Conservation (phyloP, 1,140 invertebrate genomes). For the Nomia melanderi region DNA sequence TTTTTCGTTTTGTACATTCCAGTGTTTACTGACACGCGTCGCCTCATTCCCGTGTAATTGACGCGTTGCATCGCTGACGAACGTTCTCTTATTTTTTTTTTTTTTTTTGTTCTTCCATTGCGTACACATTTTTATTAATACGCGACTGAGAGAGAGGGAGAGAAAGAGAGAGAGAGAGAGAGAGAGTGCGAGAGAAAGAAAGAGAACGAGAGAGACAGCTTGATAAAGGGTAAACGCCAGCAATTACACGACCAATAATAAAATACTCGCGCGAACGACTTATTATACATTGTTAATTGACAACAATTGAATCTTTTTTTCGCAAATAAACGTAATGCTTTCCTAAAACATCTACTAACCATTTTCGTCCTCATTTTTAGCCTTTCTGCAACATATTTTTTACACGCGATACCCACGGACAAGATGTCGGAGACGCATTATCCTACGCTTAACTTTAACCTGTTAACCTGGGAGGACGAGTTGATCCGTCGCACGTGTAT, state of each 20-base stretch:
- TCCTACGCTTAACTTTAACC: background rate
- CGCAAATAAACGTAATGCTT: slow-evolving; percentile 79
- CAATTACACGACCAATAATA: slow-evolving; percentile 52
- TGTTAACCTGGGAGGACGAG: background rate
- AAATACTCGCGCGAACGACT: slow-evolving; percentile 56
- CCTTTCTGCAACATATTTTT: slow-evolving; percentile 34
- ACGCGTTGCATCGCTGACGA: too few species aligned
- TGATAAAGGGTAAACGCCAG: slow-evolving; percentile 65
- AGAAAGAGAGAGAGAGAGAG: too few species aligned
- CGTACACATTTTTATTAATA: too few species aligned
- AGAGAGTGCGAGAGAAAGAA: too few species aligned
- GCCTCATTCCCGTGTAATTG: slow-evolving; percentile 12
- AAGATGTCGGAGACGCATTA: slow-evolving; percentile 8
- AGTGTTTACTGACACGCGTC: background rate
- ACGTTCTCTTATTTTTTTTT: too few species aligned
- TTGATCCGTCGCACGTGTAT: too few species aligned
- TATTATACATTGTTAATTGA: slow-evolving; percentile 75
- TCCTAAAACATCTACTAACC: slow-evolving; percentile 76
- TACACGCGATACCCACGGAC: background rate
- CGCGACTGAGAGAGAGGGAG: too few species aligned
- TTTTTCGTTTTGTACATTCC: slow-evolving; percentile 31
- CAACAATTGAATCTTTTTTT: slow-evolving; percentile 67
- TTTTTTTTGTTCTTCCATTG: too few species aligned
- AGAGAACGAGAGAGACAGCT: slow-evolving; percentile 71
- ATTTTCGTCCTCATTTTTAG: slow-evolving; percentile 62